A percentile compares a stretch with the other conserved stretches of the same genome.
Conservation (phyloP, 2,113 vertebrate genomes). For the Corydoras maculifer region DNA sequence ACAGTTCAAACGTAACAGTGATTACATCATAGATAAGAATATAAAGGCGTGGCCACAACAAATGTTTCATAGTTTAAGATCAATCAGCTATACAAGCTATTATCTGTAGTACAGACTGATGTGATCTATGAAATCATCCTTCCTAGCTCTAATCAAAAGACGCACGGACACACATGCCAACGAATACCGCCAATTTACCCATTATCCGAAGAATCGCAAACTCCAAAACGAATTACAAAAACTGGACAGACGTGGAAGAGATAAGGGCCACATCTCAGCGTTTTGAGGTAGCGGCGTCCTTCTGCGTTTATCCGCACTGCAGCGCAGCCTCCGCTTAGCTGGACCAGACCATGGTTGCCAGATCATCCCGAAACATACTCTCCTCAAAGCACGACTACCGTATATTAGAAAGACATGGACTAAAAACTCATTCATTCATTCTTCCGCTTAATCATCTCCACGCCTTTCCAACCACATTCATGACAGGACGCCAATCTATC, state of each 20-base stretch:
- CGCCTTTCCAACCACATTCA: too few relatives aligned
- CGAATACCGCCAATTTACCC: not conserved
- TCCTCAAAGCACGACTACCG: too few relatives aligned
- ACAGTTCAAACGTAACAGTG: too few relatives aligned
- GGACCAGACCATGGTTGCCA: not conserved
- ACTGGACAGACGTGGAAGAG: not conserved
- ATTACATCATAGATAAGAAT: not conserved
- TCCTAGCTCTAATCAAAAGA: not conserved
- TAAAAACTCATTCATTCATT: too few relatives aligned
- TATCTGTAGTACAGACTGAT: not conserved
- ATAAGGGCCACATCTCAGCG: not conserved
- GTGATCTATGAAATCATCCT: not conserved
- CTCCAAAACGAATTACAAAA: not conserved
- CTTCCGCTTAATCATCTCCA: too few relatives aligned
- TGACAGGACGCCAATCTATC: too few relatives aligned
- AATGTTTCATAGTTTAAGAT: not conserved
- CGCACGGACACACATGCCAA: too few relatives aligned
- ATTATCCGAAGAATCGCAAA: not conserved
- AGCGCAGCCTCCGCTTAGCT: slow-evolving; percentile 42
- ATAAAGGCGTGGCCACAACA: not conserved
- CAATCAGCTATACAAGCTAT: not conserved
- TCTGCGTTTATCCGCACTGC: slow-evolving; percentile 69
- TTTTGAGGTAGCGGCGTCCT: slow-evolving; percentile 14
- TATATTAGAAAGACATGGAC: too few relatives aligned
- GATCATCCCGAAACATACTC: not conserved